phyloP scores from a whole-genome alignment of 2,113 vertebrate species.

The Clarias macrocephalus region DNA sequence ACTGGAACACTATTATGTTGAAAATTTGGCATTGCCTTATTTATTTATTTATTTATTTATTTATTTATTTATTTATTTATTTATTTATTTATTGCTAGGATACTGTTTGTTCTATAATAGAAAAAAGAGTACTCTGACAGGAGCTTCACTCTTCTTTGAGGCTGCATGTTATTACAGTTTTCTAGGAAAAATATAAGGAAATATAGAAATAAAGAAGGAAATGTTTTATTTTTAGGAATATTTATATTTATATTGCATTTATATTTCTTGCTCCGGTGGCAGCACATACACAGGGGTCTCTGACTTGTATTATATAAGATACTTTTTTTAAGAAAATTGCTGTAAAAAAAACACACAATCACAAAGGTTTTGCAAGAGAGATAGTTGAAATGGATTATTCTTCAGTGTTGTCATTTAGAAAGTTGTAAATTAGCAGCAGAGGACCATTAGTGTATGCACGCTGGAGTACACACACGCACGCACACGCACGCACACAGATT shows the following conservation, averaged over 20 bases:
- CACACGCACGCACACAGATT: not conserved
- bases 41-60: not conserved
- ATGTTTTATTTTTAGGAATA: too few relatives aligned
- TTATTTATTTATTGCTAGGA: not conserved
- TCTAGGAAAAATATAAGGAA: not conserved
- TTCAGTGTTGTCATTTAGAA: not conserved
- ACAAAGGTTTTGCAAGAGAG: not conserved
- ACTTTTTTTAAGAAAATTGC: not conserved
- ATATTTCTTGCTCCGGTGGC: not conserved
- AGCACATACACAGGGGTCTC: not conserved
- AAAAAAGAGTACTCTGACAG: not conserved
- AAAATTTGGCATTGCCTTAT: not conserved
- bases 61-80: not conserved
- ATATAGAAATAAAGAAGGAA: not conserved
- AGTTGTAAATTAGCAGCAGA: not conserved
- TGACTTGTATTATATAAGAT: not conserved
- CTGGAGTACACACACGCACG: too few relatives aligned
- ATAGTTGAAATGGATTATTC: not conserved
- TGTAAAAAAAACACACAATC: not conserved
- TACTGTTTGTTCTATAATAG: not conserved
- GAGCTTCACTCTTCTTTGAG: not conserved
- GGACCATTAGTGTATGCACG: not conserved
- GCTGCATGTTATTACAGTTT: not conserved
- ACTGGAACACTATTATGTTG: slow-evolving; percentile 1
- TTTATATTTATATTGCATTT: too few relatives aligned